These are phyloP conservation scores for Achlya flavicornis DNA, from an alignment of 2,888 invertebrate genomes.

Conservation along the genomic window DNA sequence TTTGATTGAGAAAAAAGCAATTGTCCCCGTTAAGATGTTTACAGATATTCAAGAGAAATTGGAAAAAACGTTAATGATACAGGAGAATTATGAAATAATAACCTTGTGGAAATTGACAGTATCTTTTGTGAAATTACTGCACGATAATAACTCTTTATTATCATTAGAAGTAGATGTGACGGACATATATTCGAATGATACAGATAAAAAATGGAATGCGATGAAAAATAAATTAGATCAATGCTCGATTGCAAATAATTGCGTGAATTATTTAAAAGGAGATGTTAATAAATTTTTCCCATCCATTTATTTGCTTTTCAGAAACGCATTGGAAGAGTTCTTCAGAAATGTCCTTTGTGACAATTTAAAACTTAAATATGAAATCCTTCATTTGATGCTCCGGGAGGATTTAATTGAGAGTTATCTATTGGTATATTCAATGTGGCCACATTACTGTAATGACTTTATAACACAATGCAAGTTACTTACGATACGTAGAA, in stretches of 20 bases:
- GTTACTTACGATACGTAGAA: slow-evolving; percentile 29
- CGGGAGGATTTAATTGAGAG: slow-evolving; percentile 50
- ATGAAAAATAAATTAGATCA: slow-evolving; percentile 30
- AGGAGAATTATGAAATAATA: slow-evolving; percentile 57
- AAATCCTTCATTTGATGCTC: slow-evolving; percentile 29
- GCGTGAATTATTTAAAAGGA: slow-evolving; percentile 49
- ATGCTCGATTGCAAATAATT: slow-evolving; percentile 46
- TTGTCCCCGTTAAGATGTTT: slow-evolving; percentile 48
- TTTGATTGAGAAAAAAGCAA: slow-evolving; percentile 33
- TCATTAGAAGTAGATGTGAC: not conserved
- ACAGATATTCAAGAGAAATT: slow-evolving; percentile 39
- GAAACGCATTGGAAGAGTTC: slow-evolving; percentile 39
- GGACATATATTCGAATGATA: slow-evolving; percentile 9
- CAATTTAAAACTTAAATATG: slow-evolving; percentile 34
- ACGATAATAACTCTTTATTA: slow-evolving; percentile 21
- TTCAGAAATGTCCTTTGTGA: slow-evolving; percentile 20
- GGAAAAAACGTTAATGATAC: slow-evolving; percentile 37
- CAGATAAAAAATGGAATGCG: slow-evolving; percentile 32
- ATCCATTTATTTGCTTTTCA: slow-evolving; percentile 55
- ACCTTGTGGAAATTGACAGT: slow-evolving; percentile 53
- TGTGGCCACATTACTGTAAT: slow-evolving; percentile 25
- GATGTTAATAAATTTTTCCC: slow-evolving; percentile 54
- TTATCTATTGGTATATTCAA: slow-evolving; percentile 48
- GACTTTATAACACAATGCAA: slow-evolving; percentile 11
- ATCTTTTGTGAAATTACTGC: slow-evolving; percentile 41